Conservation (phyloP, 2,888 invertebrate species). For the Theodoxus fluviatilis region DNA sequence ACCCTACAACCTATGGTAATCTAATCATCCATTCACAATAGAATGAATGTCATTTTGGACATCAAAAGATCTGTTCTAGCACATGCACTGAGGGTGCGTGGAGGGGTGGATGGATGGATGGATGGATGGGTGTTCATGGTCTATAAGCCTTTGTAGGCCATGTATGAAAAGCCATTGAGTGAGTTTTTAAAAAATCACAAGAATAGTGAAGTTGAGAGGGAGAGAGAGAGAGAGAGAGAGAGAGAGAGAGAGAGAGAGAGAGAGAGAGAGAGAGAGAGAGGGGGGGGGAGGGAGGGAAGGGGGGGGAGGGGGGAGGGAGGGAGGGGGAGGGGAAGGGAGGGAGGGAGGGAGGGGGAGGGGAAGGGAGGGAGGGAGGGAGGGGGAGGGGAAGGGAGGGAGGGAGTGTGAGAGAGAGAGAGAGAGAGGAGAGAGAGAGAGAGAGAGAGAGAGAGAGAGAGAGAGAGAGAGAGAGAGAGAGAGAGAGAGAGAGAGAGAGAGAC, state of each 20-base stretch:
- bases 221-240: slow-evolving; percentile 24
- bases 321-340: slow-evolving; percentile 26
- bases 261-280: slow-evolving; percentile 15
- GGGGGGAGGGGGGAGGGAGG: slow-evolving; percentile 23
- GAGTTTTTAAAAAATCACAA: too few species aligned
- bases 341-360: slow-evolving; percentile 28
- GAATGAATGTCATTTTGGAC: too few species aligned
- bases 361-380: slow-evolving; percentile 20
- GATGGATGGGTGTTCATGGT: too few species aligned
- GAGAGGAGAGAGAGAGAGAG: background rate
- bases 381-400: slow-evolving; percentile 6
- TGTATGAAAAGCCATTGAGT: too few species aligned
- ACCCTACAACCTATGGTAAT: too few species aligned
- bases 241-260: slow-evolving; percentile 21
- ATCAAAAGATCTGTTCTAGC: too few species aligned
- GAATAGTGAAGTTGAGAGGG: slow-evolving; percentile 22
- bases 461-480: background rate
- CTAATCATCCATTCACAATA: too few species aligned
- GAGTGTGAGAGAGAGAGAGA: background rate
- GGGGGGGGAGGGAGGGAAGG: slow-evolving; percentile 24
- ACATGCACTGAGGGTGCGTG: too few species aligned
- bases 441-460: background rate
- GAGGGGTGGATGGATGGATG: too few species aligned
- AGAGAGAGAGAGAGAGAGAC: background rate
- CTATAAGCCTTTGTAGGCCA: too few species aligned